Percentiles rank a stretch among this genome's conserved stretches.
Conservation (phyloP, 2,797 vertebrate species). For the Psittacula derbiana region DNA sequence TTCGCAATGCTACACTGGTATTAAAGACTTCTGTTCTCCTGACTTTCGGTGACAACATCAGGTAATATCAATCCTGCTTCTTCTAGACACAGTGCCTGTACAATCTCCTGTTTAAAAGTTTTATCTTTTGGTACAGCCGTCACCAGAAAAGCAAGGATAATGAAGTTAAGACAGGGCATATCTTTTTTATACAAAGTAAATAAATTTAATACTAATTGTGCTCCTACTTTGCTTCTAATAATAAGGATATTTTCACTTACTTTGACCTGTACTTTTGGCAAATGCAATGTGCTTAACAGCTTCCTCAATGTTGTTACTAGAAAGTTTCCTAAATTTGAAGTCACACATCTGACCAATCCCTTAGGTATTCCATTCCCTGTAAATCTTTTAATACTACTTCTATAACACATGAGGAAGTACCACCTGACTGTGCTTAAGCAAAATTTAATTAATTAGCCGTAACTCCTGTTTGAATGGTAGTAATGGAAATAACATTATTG, state of each 20-base stretch:
- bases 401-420: neutral
- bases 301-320: neutral
- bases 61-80: neutral
- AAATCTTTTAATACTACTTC: neutral
- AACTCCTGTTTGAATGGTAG: neutral
- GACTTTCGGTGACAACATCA: no score
- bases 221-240: neutral
- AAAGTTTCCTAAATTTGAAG: neutral
- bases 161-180: neutral
- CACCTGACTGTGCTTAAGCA: neutral
- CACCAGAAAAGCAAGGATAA: neutral
- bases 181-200: neutral
- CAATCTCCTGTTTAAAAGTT: neutral
- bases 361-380: neutral
- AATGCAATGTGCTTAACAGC: neutral
- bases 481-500: neutral
- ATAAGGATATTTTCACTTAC: neutral
- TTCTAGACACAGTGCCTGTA: neutral
- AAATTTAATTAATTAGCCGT: neutral
- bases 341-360: neutral
- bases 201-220: neutral
- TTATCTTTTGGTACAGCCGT: neutral
- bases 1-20: no score
- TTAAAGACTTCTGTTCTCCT: no score
- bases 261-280: neutral